These are phyloP conservation scores for Hiodon tergisus DNA, from an alignment of 2,113 vertebrate genomes.

Conservation along the genomic window DNA sequence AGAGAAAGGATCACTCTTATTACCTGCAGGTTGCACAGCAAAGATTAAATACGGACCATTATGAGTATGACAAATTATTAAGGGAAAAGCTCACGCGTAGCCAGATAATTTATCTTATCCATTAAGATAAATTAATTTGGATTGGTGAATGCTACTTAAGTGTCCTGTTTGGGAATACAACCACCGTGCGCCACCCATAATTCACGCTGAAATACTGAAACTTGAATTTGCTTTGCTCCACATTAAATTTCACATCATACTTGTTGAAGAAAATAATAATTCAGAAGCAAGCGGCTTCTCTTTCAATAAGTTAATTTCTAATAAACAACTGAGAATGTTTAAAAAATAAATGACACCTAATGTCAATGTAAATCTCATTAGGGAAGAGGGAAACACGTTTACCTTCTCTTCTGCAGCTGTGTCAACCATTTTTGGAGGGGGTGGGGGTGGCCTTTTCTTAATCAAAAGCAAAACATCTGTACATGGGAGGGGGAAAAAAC, in stretches of 20 bases:
- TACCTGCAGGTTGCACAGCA: not conserved
- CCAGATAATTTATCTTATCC: not conserved
- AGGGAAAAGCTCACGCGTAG: not conserved
- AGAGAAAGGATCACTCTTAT: not conserved
- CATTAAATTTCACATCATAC: no score
- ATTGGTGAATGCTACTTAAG: no score
- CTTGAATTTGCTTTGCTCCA: no score
- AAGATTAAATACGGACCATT: not conserved
- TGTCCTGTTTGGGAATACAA: no score
- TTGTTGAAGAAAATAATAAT: no score
- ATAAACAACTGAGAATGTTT: no score
- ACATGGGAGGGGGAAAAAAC: not conserved
- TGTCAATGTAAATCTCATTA: not conserved
- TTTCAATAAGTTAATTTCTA: not conserved
- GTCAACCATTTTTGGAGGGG: conserved; percentile 80
- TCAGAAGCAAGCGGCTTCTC: no score
- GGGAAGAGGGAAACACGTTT: not conserved
- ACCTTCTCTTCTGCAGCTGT: conserved; percentile 90
- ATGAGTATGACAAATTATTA: not conserved
- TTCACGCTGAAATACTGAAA: no score
- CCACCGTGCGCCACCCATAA: no score
- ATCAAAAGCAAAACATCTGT: conserved; percentile 84
- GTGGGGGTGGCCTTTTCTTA: conserved; percentile 75
- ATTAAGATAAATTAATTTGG: not conserved
- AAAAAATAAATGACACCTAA: no score